Conservation (phyloP, 2,113 vertebrate genomes). For the Poecilia latipinna region DNA sequence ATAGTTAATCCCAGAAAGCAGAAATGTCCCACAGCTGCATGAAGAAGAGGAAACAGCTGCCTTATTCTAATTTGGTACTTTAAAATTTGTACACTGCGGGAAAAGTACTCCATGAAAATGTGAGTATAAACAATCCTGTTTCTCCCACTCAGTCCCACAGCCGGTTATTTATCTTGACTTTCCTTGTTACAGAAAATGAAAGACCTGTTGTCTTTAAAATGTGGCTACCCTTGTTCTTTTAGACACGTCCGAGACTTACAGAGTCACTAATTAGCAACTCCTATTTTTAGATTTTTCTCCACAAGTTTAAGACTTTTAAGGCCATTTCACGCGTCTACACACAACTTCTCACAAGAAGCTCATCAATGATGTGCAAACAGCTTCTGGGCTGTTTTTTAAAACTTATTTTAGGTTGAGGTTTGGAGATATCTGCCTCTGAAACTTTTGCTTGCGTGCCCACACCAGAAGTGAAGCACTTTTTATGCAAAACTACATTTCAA, state of each 20-base stretch:
- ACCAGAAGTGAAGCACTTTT: not conserved
- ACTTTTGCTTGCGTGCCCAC: not conserved
- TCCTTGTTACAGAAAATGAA: too few species aligned
- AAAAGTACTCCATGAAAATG: not conserved
- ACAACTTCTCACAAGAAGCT: not conserved
- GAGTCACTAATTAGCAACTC: too few species aligned
- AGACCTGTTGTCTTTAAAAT: too few species aligned
- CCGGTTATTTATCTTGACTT: not conserved
- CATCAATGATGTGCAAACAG: not conserved
- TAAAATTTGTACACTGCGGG: not conserved
- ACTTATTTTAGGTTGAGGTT: constrained; percentile 1
- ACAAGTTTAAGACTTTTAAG: not conserved
- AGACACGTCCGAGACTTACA: too few species aligned
- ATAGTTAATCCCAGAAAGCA: too few species aligned
- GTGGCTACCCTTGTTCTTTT: too few species aligned
- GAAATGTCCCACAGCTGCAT: too few species aligned
- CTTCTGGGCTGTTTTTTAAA: not conserved
- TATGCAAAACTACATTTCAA: not conserved
- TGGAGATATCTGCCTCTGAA: constrained; percentile 1
- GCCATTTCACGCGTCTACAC: not conserved
- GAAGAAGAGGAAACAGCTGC: too few species aligned
- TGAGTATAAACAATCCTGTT: not conserved
- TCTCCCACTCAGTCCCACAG: not conserved
- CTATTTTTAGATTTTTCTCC: too few species aligned
- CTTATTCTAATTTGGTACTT: too few species aligned